A percentile compares a stretch with the other conserved stretches of the same genome.
These are phyloP conservation scores for Phaedon cochleariae DNA, from an alignment of 2,888 invertebrate species.

Conservation along the genomic window DNA sequence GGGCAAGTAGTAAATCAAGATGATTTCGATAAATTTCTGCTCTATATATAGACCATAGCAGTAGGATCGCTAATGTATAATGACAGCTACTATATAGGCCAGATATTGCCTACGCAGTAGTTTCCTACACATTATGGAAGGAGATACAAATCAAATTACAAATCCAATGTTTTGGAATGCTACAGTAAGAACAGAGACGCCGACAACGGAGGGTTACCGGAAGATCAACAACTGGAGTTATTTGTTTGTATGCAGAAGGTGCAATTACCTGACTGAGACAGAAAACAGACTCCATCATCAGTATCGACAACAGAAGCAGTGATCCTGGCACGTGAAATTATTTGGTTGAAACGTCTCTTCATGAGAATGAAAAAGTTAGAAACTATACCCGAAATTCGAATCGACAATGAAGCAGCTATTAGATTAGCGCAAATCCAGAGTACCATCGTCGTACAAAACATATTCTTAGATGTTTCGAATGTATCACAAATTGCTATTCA, in stretches of 20 bases:
- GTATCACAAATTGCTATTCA: too few species aligned
- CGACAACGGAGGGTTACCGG: slow-evolving; percentile 17
- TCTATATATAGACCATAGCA: slow-evolving; percentile 5
- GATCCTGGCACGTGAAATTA: slow-evolving; percentile 1
- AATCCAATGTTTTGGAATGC: not conserved
- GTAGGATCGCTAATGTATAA: slow-evolving; percentile 28
- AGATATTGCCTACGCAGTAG: slow-evolving; percentile 22
- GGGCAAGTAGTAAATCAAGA: not conserved
- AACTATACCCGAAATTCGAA: not conserved
- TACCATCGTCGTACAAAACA: slow-evolving; percentile 18
- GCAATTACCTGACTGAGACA: slow-evolving; percentile 22
- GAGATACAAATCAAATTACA: not conserved
- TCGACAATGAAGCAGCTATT: slow-evolving; percentile 17
- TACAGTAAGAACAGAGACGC: slow-evolving; percentile 23
- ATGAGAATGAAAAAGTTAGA: not conserved
- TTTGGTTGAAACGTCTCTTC: slow-evolving; percentile 7
- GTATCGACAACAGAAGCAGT: not conserved
- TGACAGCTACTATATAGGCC: too few species aligned
- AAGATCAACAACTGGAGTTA: slow-evolving; percentile 12
- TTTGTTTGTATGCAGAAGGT: slow-evolving; percentile 17
- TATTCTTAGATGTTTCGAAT: slow-evolving; percentile 22
- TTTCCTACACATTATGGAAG: not conserved
- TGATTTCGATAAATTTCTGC: too few species aligned
- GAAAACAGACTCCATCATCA: slow-evolving; percentile 15
- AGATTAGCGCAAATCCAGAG: slow-evolving; percentile 18